Base-by-base conservation (phyloP, 2,797 vertebrate species). In the Darevskia nairensis region DNA sequence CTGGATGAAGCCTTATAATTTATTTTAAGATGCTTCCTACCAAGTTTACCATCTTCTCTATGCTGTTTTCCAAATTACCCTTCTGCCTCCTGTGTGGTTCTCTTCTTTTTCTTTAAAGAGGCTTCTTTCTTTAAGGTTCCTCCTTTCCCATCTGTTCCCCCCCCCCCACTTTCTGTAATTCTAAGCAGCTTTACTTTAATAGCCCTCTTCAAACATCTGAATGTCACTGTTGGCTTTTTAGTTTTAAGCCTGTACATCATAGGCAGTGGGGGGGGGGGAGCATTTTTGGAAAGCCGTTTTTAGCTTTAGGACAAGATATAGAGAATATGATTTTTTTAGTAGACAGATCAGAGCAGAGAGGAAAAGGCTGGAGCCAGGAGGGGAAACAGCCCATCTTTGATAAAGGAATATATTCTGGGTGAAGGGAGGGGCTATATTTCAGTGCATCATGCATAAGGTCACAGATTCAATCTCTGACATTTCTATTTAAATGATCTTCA, bases 301-400 rank as follows among this genome's bases (percentile, higher is more conserved):
- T 87, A 89, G 68, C 41, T 90, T 89, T 83, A 86, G n/a, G 44
- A 66, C 29, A 89, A 88, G 25, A 92, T 72, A 64, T 88, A 27
- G 13, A 92, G n/a, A 17, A 66, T 44, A 78, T 4, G 0, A 84
- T 0, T 86, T 81, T 55, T 88, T 82, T 17, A 86, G 80, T 72
- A 91, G n/a, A 61, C 44, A 87, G 32, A 89, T 72, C n/a, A n/a
- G 17, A 87, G 8, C 0, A 50, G 35, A 2, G 8, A 68, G 7
- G 17, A 35, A 69, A 29, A 5, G 3, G 8, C 17, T 83, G 66
- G 41, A 74, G 32, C 44, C 21, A 27, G 71, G 8, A 59, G 32
- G 1, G 0, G 32, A 6, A 15, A 27, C 66, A 25, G 61, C 78
- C 19, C 10, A 15, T 39, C 21, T 86, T 80, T 80, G 77, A 55